These are phyloP conservation scores for Mormyrus proboscirostris DNA, from an alignment of 2,797 vertebrate species.

Conservation along the genomic window DNA sequence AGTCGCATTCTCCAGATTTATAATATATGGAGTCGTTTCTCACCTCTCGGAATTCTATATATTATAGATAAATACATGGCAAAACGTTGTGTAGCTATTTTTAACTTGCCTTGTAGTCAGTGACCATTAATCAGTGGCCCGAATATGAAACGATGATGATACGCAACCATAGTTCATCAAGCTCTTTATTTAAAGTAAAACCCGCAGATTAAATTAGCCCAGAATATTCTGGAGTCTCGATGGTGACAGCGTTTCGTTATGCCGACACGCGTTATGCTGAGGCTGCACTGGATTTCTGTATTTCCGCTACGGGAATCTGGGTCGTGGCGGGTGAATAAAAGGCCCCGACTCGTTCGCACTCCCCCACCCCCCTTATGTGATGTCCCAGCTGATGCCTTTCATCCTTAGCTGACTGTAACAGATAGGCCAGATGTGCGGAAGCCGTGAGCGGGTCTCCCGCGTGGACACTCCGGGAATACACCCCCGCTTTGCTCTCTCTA, in stretches of 20 bases:
- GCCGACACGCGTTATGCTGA: neutral
- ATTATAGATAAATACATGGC: neutral
- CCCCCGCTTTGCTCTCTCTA: conserved; percentile 16
- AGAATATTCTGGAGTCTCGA: neutral
- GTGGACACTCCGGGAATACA: conserved; percentile 30
- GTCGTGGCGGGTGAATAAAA: neutral
- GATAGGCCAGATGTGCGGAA: conserved; percentile 48
- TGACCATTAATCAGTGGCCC: neutral
- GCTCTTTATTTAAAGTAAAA: neutral
- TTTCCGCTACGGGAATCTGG: neutral
- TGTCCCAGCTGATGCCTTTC: neutral
- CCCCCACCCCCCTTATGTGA: neutral
- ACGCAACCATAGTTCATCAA: neutral
- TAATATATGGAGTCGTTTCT: neutral
- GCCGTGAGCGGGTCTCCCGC: conserved; percentile 42
- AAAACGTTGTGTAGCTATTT: neutral
- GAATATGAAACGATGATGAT: neutral
- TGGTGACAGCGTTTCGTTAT: neutral
- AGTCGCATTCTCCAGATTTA: neutral
- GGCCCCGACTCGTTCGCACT: neutral
- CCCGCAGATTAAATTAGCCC: conserved; percentile 7
- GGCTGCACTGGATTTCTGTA: neutral
- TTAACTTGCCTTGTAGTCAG: neutral
- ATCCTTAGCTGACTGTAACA: conserved; percentile 36
- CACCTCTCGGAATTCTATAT: neutral